These are phyloP conservation scores for Halictus ligatus DNA, from an alignment of 2,888 invertebrate genomes.

Conservation along the genomic window DNA sequence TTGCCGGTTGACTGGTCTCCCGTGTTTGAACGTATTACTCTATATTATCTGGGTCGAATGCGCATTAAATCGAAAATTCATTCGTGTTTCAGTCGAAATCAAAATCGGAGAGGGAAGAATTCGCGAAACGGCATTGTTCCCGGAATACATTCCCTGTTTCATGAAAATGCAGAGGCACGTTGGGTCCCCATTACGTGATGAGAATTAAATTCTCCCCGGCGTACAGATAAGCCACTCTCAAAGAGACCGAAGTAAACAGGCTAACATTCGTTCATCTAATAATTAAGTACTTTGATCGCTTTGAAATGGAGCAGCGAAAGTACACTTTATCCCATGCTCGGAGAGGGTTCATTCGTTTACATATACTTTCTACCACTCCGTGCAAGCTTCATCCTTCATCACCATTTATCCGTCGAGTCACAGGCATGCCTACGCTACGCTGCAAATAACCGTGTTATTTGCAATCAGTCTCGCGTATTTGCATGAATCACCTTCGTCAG, in stretches of 20 bases:
- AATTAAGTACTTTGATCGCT: constrained; percentile 40
- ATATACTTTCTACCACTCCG: not conserved
- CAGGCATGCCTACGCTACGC: not conserved
- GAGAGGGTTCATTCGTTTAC: constrained; percentile 17
- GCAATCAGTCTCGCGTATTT: constrained; percentile 31
- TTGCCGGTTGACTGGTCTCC: not conserved
- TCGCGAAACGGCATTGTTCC: constrained; percentile 47
- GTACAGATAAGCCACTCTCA: constrained; percentile 32
- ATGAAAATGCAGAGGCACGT: constrained; percentile 69
- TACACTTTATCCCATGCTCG: not conserved
- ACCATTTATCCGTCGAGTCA: not conserved
- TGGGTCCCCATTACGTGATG: constrained; percentile 66
- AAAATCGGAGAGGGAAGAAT: not conserved
- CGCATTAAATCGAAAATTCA: constrained; percentile 60
- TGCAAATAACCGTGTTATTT: constrained; percentile 18
- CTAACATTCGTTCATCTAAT: constrained; percentile 40
- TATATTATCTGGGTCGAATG: constrained; percentile 26
- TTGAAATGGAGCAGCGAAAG: constrained; percentile 3
- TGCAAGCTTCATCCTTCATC: not conserved
- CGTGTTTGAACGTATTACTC: not conserved
- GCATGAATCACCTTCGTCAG: constrained; percentile 22
- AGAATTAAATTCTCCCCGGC: constrained; percentile 49
- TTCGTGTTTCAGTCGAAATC: constrained; percentile 40
- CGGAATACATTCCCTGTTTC: constrained; percentile 53
- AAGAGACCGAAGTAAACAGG: constrained; percentile 29